phyloP scores from a whole-genome alignment of 2,113 vertebrate species.

The Craseonycteris thonglongyai region DNA sequence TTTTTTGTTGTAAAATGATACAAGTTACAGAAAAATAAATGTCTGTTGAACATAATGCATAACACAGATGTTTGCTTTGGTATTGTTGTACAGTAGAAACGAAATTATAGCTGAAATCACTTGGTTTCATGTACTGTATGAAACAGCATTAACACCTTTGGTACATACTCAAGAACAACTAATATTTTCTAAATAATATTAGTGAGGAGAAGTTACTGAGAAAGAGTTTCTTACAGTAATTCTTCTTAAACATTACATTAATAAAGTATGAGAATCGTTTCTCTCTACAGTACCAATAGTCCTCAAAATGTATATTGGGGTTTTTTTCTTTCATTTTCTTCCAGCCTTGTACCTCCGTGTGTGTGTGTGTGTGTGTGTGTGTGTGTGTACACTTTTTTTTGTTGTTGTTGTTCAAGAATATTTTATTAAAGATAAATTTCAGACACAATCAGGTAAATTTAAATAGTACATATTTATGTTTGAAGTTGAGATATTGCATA shows the following conservation, averaged over 20 bases:
- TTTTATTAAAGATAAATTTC: conserved; percentile 15
- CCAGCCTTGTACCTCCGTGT: neutral
- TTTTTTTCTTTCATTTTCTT: neutral
- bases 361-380: too few relatives aligned
- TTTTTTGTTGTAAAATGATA: neutral
- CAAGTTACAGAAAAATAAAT: neutral
- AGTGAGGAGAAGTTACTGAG: neutral
- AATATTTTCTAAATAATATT: neutral
- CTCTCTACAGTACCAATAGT: neutral
- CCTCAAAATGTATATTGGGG: neutral
- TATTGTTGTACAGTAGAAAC: neutral
- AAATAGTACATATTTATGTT: conserved; percentile 50
- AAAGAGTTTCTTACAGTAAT: neutral
- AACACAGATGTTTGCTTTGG: neutral
- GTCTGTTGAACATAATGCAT: neutral
- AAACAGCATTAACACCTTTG: neutral
- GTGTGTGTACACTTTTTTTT: too few relatives aligned
- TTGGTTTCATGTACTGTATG: neutral
- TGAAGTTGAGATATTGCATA: conserved; percentile 37
- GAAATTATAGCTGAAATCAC: neutral
- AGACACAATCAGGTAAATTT: neutral
- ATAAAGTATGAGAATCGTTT: neutral
- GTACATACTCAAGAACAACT: neutral
- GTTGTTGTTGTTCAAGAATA: neutral
- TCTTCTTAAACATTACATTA: neutral